These are phyloP conservation scores for Epistrophe eligans DNA, from an alignment of 2,888 invertebrate species.

Conservation along the genomic window DNA sequence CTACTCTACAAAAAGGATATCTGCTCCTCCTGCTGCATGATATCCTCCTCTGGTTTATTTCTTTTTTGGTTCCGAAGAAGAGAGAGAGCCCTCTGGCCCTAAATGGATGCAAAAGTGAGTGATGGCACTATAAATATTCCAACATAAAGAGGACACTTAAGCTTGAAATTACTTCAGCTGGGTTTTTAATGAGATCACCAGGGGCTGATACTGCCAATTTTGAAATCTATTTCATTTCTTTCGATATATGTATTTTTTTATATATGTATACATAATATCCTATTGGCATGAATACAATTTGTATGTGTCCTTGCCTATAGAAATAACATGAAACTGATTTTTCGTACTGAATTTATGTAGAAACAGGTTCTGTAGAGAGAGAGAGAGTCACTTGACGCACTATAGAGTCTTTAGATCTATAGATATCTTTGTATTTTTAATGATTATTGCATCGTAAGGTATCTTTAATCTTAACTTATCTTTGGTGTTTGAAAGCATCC, in stretches of 20 bases:
- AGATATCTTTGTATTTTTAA: too few species aligned
- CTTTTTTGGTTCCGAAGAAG: constrained; percentile 5
- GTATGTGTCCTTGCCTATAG: background rate
- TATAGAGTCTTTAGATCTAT: too few species aligned
- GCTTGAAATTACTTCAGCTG: constrained; percentile 77
- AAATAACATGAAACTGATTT: background rate
- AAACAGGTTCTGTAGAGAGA: too few species aligned
- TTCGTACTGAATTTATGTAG: too few species aligned
- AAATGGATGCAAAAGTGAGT: constrained; percentile 72
- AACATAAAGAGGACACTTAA: constrained; percentile 77
- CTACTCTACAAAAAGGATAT: constrained; percentile 56
- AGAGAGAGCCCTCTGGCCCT: constrained; percentile 21
- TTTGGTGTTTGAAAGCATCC: too few species aligned
- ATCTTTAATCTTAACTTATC: too few species aligned
- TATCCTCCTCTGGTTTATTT: constrained; percentile 22
- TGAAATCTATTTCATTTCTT: constrained; percentile 15
- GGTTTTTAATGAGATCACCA: constrained; percentile 77
- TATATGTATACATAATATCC: background rate
- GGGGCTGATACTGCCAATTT: constrained; percentile 70
- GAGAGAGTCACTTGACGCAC: too few species aligned
- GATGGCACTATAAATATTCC: constrained; percentile 77
- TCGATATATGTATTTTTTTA: background rate
- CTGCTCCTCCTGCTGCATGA: constrained; percentile 14
- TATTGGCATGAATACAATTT: background rate
- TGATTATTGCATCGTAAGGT: too few species aligned